Conservation (phyloP, 2,888 invertebrate genomes). For the Oscheius myriophilus region DNA sequence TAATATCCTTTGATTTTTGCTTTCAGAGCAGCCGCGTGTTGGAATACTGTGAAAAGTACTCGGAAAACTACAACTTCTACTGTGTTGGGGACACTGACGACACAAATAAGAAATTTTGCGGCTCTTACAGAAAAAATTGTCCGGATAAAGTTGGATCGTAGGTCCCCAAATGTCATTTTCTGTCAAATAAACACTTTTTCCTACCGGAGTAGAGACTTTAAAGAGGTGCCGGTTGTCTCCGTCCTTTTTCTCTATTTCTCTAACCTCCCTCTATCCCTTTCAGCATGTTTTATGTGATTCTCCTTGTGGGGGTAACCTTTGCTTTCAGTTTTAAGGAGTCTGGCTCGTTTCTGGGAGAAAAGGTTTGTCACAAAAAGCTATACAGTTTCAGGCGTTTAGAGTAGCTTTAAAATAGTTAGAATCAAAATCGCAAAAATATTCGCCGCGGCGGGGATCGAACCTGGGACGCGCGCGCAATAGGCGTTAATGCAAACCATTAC, state of each 20-base stretch:
- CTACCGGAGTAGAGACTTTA: not conserved
- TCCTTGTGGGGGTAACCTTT: not conserved
- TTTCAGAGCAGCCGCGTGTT: slow-evolving; percentile 31
- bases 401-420: not conserved
- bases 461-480: too few relatives aligned
- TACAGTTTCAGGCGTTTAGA: too few relatives aligned
- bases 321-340: slow-evolving; percentile 48
- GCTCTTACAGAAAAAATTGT: slow-evolving; percentile 56
- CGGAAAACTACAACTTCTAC: slow-evolving; percentile 60
- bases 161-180: slow-evolving; percentile 6
- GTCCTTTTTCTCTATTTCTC: slow-evolving; percentile 11
- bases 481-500: too few relatives aligned
- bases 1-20: not conserved
- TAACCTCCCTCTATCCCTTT: not conserved
- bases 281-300: not conserved
- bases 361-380: not conserved
- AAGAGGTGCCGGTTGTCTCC: not conserved
- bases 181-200: not conserved
- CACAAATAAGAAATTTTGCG: slow-evolving; percentile 55
- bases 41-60: slow-evolving; percentile 55
- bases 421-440: too few relatives aligned
- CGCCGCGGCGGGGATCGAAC: too few relatives aligned
- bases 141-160: slow-evolving; percentile 41
- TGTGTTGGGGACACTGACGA: slow-evolving; percentile 50
- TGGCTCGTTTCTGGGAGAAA: slow-evolving; percentile 44